A percentile compares a stretch with the other conserved stretches of the same genome.
Evolutionary conservation across 2,113 vertebrate genomes (phyloP).

Genomic region (Brachypteracias leptosomus): DNA sequence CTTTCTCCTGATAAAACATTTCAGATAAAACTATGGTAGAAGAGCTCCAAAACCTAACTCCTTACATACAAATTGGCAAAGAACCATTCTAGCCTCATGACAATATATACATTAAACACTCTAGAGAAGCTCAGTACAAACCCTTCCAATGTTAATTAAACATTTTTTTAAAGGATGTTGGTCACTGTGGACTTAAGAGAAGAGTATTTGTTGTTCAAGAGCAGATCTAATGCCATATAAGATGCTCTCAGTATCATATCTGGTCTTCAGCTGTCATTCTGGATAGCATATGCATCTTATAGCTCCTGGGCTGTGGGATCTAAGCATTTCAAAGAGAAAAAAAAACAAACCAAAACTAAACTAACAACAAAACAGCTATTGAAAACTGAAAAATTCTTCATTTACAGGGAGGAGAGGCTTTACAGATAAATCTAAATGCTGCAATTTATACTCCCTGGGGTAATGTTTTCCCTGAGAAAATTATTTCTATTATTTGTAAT

Average conservation of each 20-base stretch:
- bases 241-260: neutral
- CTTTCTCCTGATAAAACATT: neutral
- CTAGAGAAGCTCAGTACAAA: neutral
- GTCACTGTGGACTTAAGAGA: neutral
- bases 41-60: neutral
- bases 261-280: neutral
- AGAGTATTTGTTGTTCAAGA: neutral
- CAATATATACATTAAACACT: neutral
- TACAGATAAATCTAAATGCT: neutral
- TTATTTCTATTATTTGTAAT: slow-evolving; percentile 28
- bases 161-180: neutral
- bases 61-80: neutral
- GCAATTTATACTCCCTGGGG: neutral
- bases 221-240: neutral
- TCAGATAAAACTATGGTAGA: neutral
- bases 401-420: neutral
- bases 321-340: too few species aligned
- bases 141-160: neutral
- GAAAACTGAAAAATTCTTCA: neutral
- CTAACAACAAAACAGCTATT: too few species aligned
- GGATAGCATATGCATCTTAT: neutral
- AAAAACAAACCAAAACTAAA: too few species aligned
- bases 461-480: neutral
- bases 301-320: neutral
- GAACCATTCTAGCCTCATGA: neutral